phyloP scores from a whole-genome alignment of 2,888 invertebrate genomes.

The Thymelicus acteon region DNA sequence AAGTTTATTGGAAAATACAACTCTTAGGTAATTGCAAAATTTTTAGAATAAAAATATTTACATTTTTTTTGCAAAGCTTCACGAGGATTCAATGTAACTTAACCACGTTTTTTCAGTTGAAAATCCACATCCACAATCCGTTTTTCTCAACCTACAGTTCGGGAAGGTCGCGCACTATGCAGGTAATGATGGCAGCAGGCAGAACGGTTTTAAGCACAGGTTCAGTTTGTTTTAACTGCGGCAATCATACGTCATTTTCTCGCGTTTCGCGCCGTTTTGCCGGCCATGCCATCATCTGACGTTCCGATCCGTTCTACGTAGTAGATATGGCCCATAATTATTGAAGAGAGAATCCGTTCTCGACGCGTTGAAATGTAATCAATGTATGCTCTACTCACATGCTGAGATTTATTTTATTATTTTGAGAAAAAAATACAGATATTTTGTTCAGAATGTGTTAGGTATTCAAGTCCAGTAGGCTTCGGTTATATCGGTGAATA shows the following conservation, averaged over 20 bases:
- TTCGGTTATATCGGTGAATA: no score
- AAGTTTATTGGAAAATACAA: no score
- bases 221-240: constrained; percentile 71
- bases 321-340: constrained; percentile 61
- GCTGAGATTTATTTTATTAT: no score
- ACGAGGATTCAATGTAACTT: no score
- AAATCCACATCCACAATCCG: neutral
- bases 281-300: constrained; percentile 61
- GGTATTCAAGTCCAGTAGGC: no score
- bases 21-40: no score
- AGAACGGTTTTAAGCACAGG: constrained; percentile 50
- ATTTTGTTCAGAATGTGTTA: no score
- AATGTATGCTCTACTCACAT: constrained; percentile 21
- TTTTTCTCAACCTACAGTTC: constrained; percentile 50
- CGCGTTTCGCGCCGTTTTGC: constrained; percentile 68
- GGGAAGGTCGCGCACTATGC: constrained; percentile 40
- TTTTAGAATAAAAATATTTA: no score
- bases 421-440: no score
- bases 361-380: constrained; percentile 51
- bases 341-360: constrained; percentile 61
- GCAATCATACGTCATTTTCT: constrained; percentile 76
- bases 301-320: constrained; percentile 52
- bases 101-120: no score
- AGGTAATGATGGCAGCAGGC: constrained; percentile 21
- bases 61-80: no score